Evolutionary conservation across 2,888 invertebrate genomes (phyloP), one percentile per base, ranked within the genome.

Genomic region (Atrina japonica): DNA sequence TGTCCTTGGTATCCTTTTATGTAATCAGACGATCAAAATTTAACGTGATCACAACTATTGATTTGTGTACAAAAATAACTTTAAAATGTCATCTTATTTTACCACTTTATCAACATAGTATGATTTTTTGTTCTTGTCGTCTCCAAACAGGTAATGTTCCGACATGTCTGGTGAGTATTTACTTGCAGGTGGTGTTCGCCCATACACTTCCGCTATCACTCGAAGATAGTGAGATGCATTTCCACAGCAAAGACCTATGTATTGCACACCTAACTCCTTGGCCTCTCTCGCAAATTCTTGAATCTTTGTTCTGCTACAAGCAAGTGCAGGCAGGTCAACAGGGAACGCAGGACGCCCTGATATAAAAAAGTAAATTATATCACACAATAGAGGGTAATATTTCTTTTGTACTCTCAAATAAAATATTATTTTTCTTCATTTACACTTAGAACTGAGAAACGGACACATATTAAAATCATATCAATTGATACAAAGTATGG

Each of bases 211-310:
- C 9, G 82, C 80, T 45, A 86, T 58, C 3, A 71, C 67, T 47
- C 84, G 73, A n/a, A 74, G 66, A 66, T 78, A 80, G 49, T 82
- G 75, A 5, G 81, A 49, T 3, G 76, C 63, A 45, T 84, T 82
- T 11, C 85, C 85, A 61, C 85, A 85, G 66, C 85, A 85, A 25
- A 86, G 66, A 0, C 86, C 86, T 0, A 85, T 52, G 66, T 84
- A 84, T 59, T 82, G 76, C 5, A 83, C 68, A 3, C 82, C 81
- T 2, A 81, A 60, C 45, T 74, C 70, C 59, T 75, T 68, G 16
- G 76, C 71, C 47, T 80, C 77, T 27, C 66, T 25, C 1, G 79
- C 82, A 70, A 86, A 83, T 40, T 78, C 47, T 9, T 25, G 56
- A 16, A 86, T 77, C 16, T 80, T 74, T 11, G 68, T 66, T 23